A percentile compares a stretch with the other conserved stretches of the same genome.
These are phyloP conservation scores for Epinephelus moara DNA, from an alignment of 2,113 vertebrate genomes.

Conservation along the genomic window DNA sequence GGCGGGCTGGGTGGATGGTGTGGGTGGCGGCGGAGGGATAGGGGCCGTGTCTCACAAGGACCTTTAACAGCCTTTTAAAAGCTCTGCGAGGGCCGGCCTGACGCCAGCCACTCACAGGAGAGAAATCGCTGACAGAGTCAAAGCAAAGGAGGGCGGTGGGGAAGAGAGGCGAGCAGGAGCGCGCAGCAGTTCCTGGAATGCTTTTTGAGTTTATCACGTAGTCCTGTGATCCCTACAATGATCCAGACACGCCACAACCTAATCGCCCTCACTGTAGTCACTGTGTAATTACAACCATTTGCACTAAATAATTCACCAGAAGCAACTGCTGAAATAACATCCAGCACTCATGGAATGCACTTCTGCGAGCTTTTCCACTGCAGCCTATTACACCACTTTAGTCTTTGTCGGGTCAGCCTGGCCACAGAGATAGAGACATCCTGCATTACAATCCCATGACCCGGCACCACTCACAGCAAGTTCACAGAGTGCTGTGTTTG, in stretches of 20 bases:
- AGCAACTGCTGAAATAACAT: slow-evolving; percentile 68
- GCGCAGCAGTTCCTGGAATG: slow-evolving; percentile 68
- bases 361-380: slow-evolving; percentile 51
- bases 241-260: slow-evolving; percentile 52
- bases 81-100: slow-evolving; percentile 64
- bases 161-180: slow-evolving; percentile 8
- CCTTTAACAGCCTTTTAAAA: slow-evolving; percentile 80
- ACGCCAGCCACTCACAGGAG: slow-evolving; percentile 62
- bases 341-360: slow-evolving; percentile 66
- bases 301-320: slow-evolving; percentile 78
- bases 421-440: slow-evolving; percentile 53
- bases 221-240: slow-evolving; percentile 43
- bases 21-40: slow-evolving; percentile 56
- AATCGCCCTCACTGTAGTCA: slow-evolving; percentile 50
- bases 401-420: slow-evolving; percentile 41
- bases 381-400: slow-evolving; percentile 62
- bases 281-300: slow-evolving; percentile 78
- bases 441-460: slow-evolving; percentile 45
- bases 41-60: slow-evolving; percentile 63
- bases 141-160: neutral
- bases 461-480: slow-evolving; percentile 37
- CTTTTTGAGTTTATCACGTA: slow-evolving; percentile 48
- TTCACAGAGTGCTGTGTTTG: slow-evolving; percentile 42
- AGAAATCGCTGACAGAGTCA: slow-evolving; percentile 69
- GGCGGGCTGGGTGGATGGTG: slow-evolving; percentile 47